Evolutionary conservation across 1,140 invertebrate species (phyloP).

Genomic region (Hyphantria cunea): DNA sequence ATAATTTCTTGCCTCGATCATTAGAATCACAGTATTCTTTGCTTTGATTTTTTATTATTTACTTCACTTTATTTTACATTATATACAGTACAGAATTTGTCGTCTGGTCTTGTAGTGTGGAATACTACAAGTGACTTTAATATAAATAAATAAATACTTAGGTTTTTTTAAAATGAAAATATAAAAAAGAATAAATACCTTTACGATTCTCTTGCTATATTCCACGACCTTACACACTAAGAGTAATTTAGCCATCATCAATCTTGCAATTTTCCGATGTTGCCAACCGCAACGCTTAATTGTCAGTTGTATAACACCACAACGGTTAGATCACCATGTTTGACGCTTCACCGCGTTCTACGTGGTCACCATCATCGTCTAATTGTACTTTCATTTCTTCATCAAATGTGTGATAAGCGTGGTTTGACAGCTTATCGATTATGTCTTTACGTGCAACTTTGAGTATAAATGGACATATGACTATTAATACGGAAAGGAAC

Average conservation of each 20-base stretch:
- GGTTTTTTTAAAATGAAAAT: no score
- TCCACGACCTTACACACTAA: conserved; percentile 1
- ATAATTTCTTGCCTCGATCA: no score
- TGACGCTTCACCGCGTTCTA: conserved; percentile 48
- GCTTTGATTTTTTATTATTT: no score
- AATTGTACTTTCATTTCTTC: conserved; percentile 38
- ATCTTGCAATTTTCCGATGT: conserved; percentile 43
- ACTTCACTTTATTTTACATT: no score
- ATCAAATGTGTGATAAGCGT: conserved; percentile 46
- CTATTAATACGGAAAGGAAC: conserved; percentile 9
- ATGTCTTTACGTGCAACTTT: conserved; percentile 12
- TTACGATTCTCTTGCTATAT: neutral
- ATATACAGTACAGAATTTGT: no score
- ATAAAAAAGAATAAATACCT: no score
- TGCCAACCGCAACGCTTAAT: conserved; percentile 56
- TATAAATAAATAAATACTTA: no score
- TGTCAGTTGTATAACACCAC: conserved; percentile 51
- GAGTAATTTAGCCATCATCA: conserved; percentile 4
- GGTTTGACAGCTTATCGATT: conserved; percentile 52
- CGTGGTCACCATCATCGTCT: conserved; percentile 31
- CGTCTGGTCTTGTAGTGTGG: no score
- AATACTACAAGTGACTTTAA: no score
- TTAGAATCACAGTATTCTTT: no score
- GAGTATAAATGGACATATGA: conserved; percentile 8
- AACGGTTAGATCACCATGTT: conserved; percentile 53